Evolutionary conservation across 2,888 invertebrate genomes (phyloP).

Genomic region (Leuctra nigra): DNA sequence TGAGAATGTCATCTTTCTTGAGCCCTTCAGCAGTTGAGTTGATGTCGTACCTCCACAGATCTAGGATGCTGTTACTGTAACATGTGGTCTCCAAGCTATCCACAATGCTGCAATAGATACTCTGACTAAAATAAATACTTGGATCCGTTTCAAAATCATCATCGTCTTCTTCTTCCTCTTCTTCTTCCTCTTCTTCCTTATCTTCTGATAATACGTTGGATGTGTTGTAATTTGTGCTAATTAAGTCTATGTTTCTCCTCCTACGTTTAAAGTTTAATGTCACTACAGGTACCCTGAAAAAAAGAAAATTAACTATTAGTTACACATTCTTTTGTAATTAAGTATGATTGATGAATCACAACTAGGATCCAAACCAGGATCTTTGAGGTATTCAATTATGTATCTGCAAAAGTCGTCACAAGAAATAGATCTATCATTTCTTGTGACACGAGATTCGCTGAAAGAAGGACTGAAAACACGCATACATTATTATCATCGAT

Average conservation of each 20-base stretch:
- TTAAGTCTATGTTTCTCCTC: slow-evolving; percentile 5
- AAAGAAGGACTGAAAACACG: too few species aligned
- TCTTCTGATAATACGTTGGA: too few species aligned
- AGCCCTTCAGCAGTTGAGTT: slow-evolving; percentile 44
- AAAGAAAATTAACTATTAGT: background rate
- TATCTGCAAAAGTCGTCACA: too few species aligned
- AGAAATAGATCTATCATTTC: too few species aligned
- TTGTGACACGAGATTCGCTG: too few species aligned
- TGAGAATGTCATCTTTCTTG: slow-evolving; percentile 54
- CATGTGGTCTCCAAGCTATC: slow-evolving; percentile 55
- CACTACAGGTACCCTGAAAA: slow-evolving; percentile 27
- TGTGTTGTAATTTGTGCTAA: background rate
- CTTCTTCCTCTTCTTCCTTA: slow-evolving; percentile 26
- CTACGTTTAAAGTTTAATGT: slow-evolving; percentile 11
- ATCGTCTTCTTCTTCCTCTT: slow-evolving; percentile 31
- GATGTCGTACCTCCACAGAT: slow-evolving; percentile 60
- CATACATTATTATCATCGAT: too few species aligned
- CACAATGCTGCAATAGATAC: slow-evolving; percentile 57
- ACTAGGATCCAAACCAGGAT: too few species aligned
- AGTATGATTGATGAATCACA: too few species aligned
- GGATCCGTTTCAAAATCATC: slow-evolving; percentile 46
- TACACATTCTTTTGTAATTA: too few species aligned
- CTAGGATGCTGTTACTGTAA: slow-evolving; percentile 56
- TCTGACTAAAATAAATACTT: slow-evolving; percentile 48
- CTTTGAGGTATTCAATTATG: too few species aligned